phyloP scores from a whole-genome alignment of 2,113 vertebrate species.

The human region GRCh38 chr5:122984001-122984500 shows the following conservation, averaged over 20 bases:
- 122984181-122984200: not conserved
- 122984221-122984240: not conserved
- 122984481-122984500: slow-evolving; percentile 78
- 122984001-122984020: not conserved
- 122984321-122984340: not conserved
- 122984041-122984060: not conserved
- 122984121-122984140: not conserved
- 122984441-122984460: slow-evolving; percentile 74
- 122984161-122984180: not conserved
- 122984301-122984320: not conserved
- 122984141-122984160: not conserved
- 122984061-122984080: not conserved
- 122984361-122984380: slow-evolving; percentile 68
- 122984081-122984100: not conserved
- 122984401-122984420: slow-evolving; percentile 61
- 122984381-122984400: slow-evolving; percentile 35
- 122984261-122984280: not conserved
- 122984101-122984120: not conserved
- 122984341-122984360: slow-evolving; percentile 66
- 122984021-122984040: not conserved
- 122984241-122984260: not conserved
- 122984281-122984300: not conserved
- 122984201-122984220: not conserved
- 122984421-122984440: slow-evolving; percentile 75
- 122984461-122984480: slow-evolving; percentile 68